phyloP scores from a whole-genome alignment of 2,888 invertebrate species.

The Dicyrtomina minuta region DNA sequence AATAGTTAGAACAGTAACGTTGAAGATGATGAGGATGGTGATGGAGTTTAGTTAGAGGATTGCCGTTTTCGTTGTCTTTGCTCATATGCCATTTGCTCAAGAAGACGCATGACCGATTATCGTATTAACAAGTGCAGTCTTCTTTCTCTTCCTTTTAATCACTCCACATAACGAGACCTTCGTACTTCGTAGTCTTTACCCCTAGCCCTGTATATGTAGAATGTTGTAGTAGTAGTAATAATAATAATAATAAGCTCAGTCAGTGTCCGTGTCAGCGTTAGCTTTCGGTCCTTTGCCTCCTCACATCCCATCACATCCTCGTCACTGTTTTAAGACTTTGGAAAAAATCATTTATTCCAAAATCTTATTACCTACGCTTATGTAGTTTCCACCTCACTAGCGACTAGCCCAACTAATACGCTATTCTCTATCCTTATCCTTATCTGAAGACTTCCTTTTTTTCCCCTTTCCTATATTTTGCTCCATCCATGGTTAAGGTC shows the following conservation, averaged over 20 bases:
- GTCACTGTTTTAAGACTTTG: no score
- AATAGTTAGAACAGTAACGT: no score
- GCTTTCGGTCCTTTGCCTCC: not conserved
- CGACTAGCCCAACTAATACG: no score
- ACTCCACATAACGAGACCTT: not conserved
- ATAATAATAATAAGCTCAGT: no score
- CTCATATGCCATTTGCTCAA: constrained; percentile 11
- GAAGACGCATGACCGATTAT: constrained; percentile 32
- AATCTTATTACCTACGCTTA: no score
- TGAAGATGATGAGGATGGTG: no score
- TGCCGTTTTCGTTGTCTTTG: not conserved
- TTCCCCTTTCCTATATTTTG: constrained; percentile 1
- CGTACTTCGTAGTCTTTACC: not conserved
- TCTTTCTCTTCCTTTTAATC: constrained; percentile 8
- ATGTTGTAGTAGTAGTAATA: no score
- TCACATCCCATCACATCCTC: not conserved
- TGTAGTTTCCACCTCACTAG: no score
- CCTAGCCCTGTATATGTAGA: not conserved
- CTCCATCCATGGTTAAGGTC: not conserved
- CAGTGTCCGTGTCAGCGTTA: no score
- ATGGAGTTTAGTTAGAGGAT: no score
- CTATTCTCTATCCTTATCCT: constrained; percentile 1
- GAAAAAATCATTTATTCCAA: no score
- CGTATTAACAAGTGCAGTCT: constrained; percentile 32
- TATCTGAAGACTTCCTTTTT: not conserved